Evolutionary conservation across 2,888 invertebrate species (phyloP).

Genomic region (Linnaemya vulpina): DNA sequence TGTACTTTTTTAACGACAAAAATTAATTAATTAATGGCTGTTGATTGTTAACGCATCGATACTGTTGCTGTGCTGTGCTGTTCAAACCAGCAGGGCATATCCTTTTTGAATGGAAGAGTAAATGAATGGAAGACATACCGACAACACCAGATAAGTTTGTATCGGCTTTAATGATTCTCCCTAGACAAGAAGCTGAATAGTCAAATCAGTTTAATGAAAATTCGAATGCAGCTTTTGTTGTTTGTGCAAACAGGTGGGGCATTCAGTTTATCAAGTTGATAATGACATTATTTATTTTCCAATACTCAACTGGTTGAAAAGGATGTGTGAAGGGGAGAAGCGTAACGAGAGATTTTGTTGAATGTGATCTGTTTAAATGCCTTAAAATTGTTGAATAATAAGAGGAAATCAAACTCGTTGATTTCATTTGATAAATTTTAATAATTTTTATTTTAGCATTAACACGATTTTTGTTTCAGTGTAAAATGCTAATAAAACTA

Average conservation of each 20-base stretch:
- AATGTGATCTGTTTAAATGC: not conserved
- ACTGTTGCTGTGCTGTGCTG: not conserved
- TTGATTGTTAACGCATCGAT: not conserved
- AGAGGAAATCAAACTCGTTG: too few species aligned
- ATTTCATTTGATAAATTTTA: too few species aligned
- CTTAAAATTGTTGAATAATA: not conserved
- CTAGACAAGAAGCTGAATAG: not conserved
- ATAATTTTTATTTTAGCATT: too few species aligned
- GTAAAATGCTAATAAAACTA: too few species aligned
- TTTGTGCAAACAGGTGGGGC: not conserved
- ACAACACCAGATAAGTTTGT: not conserved
- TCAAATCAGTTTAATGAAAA: not conserved
- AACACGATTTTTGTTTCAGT: too few species aligned
- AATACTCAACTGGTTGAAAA: not conserved
- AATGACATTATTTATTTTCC: conserved; percentile 4
- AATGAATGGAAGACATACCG: not conserved
- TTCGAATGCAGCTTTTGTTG: not conserved
- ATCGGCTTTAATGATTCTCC: not conserved
- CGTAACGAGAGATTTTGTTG: not conserved
- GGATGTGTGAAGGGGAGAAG: not conserved
- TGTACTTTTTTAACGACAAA: not conserved
- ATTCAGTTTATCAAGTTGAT: not conserved
- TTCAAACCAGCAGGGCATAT: too few species aligned
- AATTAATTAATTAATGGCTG: conserved; percentile 21
- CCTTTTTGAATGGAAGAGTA: not conserved